Conservation (phyloP, 2,888 invertebrate genomes). For the Germaria angustata region DNA sequence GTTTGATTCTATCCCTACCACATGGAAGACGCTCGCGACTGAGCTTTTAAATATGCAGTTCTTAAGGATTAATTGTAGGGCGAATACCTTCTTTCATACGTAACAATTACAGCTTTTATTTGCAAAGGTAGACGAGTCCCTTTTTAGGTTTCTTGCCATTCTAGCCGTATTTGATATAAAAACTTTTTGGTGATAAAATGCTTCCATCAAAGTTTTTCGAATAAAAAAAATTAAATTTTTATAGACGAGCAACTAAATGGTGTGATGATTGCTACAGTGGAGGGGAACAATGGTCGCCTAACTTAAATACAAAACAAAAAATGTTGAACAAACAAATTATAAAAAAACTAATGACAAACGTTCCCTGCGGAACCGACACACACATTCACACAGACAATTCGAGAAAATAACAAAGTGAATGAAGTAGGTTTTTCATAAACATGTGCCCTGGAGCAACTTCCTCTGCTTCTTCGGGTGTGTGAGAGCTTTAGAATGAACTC, state of each 20-base stretch:
- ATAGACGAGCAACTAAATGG: neutral
- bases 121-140: too few species aligned
- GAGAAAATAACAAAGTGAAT: neutral
- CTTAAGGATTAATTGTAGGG: too few species aligned
- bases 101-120: too few species aligned
- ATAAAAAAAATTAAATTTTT: conserved; percentile 4
- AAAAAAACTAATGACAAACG: conserved; percentile 25
- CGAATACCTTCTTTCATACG: too few species aligned
- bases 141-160: too few species aligned
- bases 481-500: neutral
- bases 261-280: neutral
- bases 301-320: conserved; percentile 13
- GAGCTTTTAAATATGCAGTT: too few species aligned
- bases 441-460: conserved; percentile 23
- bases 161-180: too few species aligned
- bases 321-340: conserved; percentile 29
- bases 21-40: too few species aligned
- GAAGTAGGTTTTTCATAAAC: conserved; percentile 17
- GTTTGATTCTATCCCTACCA: too few species aligned
- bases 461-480: neutral
- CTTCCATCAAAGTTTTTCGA: neutral
- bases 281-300: neutral
- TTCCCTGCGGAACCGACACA: neutral
- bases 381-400: neutral
- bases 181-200: neutral